phyloP scores from a whole-genome alignment of 2,113 vertebrate species.

The Chaetodon auriga region DNA sequence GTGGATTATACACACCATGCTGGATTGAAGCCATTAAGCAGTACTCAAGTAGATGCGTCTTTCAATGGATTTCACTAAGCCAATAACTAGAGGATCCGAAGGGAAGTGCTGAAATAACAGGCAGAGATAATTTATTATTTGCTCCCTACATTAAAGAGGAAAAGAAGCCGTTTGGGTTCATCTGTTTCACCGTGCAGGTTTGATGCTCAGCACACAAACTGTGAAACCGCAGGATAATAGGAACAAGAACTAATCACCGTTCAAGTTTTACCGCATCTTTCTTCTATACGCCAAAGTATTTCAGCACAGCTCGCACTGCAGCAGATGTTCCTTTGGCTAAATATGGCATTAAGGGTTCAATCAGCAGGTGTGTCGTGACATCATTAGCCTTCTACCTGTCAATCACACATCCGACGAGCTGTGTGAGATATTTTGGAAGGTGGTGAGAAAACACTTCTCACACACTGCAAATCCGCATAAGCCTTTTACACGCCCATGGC shows the following conservation, averaged over 20 bases:
- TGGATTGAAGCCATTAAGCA: slow-evolving; percentile 50
- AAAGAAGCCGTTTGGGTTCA: not conserved
- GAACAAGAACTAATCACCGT: slow-evolving; percentile 13
- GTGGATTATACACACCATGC: slow-evolving; percentile 25
- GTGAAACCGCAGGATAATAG: slow-evolving; percentile 17
- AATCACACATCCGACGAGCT: slow-evolving; percentile 27
- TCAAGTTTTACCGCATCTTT: not conserved
- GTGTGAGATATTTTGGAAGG: slow-evolving; percentile 34
- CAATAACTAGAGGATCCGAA: slow-evolving; percentile 44
- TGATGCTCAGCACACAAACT: slow-evolving; percentile 6
- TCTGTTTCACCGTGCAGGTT: not conserved
- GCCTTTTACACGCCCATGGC: slow-evolving; percentile 48
- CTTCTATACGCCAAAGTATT: not conserved
- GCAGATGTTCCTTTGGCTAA: slow-evolving; percentile 33
- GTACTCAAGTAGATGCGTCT: slow-evolving; percentile 48
- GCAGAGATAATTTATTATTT: slow-evolving; percentile 3
- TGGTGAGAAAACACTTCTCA: slow-evolving; percentile 37
- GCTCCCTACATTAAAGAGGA: slow-evolving; percentile 10
- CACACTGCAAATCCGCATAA: slow-evolving; percentile 51
- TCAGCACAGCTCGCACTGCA: not conserved
- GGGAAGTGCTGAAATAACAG: slow-evolving; percentile 41
- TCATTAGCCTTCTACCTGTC: slow-evolving; percentile 47
- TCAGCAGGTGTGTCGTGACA: slow-evolving; percentile 10
- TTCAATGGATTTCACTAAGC: slow-evolving; percentile 51
- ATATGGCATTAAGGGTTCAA: slow-evolving; percentile 11